Conservation (phyloP, 2,888 invertebrate genomes). For the Cantharis lateralis region DNA sequence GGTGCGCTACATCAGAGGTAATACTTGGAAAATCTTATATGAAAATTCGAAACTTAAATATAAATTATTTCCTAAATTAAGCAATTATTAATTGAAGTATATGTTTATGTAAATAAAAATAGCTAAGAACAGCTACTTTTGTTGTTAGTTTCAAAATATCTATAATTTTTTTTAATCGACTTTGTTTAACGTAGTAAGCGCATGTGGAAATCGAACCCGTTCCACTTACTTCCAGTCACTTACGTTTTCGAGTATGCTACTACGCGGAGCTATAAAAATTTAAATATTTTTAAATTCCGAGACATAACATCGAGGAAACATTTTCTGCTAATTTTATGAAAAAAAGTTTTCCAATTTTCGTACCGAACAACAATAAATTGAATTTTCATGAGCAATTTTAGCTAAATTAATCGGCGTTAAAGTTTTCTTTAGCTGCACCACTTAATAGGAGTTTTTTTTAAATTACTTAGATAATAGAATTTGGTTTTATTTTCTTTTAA, state of each 20-base stretch:
- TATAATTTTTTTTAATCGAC: too few species aligned
- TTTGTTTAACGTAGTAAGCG: too few species aligned
- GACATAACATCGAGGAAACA: not conserved
- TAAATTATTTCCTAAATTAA: too few species aligned
- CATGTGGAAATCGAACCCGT: too few species aligned
- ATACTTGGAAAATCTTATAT: too few species aligned
- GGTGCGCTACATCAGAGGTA: too few species aligned
- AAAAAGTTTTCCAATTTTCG: not conserved
- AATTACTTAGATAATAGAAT: not conserved
- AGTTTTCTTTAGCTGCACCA: not conserved
- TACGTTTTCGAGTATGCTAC: not conserved
- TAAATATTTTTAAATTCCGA: not conserved
- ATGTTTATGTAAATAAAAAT: too few species aligned
- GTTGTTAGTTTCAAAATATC: too few species aligned
- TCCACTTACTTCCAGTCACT: not conserved
- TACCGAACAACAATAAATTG: not conserved
- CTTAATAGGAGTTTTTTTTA: not conserved
- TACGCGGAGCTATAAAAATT: not conserved
- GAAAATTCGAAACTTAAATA: too few species aligned
- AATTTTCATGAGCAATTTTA: not conserved
- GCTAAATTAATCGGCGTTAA: not conserved
- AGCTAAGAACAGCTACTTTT: too few species aligned
- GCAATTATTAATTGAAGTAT: too few species aligned
- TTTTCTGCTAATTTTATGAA: not conserved
- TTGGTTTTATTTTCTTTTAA: not conserved